Conservation (phyloP, 2,113 vertebrate genomes). For the Sphyrna mokarran region DNA sequence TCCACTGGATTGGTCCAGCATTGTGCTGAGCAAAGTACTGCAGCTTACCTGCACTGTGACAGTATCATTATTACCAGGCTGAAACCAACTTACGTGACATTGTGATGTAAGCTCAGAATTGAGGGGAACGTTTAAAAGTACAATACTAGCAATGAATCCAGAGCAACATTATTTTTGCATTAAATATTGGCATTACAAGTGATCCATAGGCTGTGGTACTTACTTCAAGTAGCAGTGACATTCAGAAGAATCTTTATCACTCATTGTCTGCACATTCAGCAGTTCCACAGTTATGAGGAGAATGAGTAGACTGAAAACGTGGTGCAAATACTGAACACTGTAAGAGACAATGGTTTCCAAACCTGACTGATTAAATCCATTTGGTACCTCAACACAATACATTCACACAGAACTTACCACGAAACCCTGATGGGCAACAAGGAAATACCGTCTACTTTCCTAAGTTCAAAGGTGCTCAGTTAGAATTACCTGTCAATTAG, state of each 20-base stretch:
- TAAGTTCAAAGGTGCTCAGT: not conserved
- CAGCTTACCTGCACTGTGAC: not conserved
- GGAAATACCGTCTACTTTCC: not conserved
- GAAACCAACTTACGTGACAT: not conserved
- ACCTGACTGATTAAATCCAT: not conserved
- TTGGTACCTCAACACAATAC: not conserved
- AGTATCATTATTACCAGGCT: not conserved
- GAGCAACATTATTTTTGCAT: not conserved
- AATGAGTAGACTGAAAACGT: conserved; percentile 48
- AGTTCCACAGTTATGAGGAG: conserved; percentile 53
- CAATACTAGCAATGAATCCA: not conserved
- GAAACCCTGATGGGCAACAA: not conserved
- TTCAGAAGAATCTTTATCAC: conserved; percentile 44
- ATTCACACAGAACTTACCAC: not conserved
- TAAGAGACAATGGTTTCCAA: conserved; percentile 16
- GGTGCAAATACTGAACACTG: conserved; percentile 54
- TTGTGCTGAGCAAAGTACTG: too few relatives aligned
- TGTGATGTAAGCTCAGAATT: not conserved
- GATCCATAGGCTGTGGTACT: conserved; percentile 42
- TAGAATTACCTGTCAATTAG: not conserved
- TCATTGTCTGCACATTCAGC: conserved; percentile 45
- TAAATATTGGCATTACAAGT: not conserved
- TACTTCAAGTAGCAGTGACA: conserved; percentile 60
- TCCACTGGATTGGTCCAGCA: too few relatives aligned
- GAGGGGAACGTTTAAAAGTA: not conserved